These are phyloP conservation scores for Sphaerophoria rueppellii DNA, from an alignment of 2,888 invertebrate species.

Conservation along the genomic window DNA sequence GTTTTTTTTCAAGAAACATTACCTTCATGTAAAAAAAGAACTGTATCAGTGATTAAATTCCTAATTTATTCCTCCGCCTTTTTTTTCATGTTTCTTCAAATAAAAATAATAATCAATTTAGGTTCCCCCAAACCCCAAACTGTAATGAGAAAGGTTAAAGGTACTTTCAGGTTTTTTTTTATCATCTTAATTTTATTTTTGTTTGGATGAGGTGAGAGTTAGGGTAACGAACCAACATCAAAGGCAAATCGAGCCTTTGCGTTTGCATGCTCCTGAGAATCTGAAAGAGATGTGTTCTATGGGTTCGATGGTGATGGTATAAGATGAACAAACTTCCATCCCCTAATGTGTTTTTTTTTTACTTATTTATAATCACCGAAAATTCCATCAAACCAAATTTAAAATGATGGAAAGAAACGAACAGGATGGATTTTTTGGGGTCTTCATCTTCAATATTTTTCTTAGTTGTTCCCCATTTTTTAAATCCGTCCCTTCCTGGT, in stretches of 20 bases:
- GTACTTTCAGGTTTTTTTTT: conserved; percentile 43
- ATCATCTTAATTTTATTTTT: neutral
- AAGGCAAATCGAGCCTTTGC: conserved; percentile 50
- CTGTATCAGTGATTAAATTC: conserved; percentile 59
- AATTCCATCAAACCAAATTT: conserved; percentile 41
- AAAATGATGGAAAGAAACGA: conserved; percentile 11
- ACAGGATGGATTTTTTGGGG: conserved; percentile 41
- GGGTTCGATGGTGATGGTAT: conserved; percentile 18
- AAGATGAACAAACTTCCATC: conserved; percentile 28
- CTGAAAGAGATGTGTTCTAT: conserved; percentile 31
- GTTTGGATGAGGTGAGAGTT: conserved; percentile 56
- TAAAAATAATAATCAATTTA: conserved; percentile 73
- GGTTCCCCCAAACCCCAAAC: conserved; percentile 34
- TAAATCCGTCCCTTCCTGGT: conserved; percentile 38
- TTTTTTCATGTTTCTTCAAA: conserved; percentile 45
- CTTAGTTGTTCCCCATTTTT: conserved; percentile 9
- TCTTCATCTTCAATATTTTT: conserved; percentile 43
- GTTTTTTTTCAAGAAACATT: too few relatives aligned
- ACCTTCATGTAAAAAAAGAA: conserved; percentile 4
- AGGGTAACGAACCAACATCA: conserved; percentile 69
- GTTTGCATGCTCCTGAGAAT: conserved; percentile 38
- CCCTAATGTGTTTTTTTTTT: conserved; percentile 37
- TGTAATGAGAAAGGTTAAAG: conserved; percentile 37
- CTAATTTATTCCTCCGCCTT: conserved; percentile 11
- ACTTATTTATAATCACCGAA: conserved; percentile 40